phyloP scores from a whole-genome alignment of 2,113 vertebrate genomes.

The Nothobranchius kuhntae region DNA sequence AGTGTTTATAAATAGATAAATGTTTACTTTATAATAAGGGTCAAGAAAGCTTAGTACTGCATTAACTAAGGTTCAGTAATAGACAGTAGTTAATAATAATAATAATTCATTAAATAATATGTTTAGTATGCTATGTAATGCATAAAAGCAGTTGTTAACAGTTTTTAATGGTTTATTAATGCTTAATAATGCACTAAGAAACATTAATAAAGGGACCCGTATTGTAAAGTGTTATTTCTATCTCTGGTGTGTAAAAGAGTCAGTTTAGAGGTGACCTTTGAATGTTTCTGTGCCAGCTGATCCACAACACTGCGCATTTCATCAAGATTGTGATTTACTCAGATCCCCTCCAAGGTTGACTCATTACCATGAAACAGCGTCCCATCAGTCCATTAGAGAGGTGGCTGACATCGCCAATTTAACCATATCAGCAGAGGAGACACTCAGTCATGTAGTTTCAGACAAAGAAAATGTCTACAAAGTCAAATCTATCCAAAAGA shows the following conservation, averaged over 20 bases:
- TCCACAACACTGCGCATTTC: constrained; percentile 34
- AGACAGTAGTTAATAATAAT: too few species aligned
- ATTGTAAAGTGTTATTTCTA: constrained; percentile 12
- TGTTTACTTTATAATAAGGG: too few species aligned
- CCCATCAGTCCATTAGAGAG: constrained; percentile 43
- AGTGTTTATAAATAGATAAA: too few species aligned
- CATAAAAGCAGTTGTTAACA: too few species aligned
- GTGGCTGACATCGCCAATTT: constrained; percentile 26
- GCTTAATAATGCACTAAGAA: too few species aligned
- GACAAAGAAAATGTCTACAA: constrained; percentile 21
- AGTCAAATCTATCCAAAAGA: not conserved
- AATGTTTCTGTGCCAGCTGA: constrained; percentile 17
- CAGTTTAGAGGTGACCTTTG: constrained; percentile 34
- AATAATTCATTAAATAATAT: too few species aligned
- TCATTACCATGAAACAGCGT: constrained; percentile 41
- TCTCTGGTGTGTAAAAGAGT: constrained; percentile 14
- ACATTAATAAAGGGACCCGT: too few species aligned
- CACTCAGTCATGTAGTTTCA: constrained; percentile 21
- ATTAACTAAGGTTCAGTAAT: too few species aligned
- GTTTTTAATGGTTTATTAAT: too few species aligned
- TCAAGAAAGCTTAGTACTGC: too few species aligned
- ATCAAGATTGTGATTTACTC: constrained; percentile 29
- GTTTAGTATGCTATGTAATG: too few species aligned
- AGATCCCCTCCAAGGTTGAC: constrained; percentile 11
- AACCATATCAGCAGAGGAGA: constrained; percentile 23